phyloP scores from a whole-genome alignment of 2,888 invertebrate species.

The Brachyopa scutellaris region DNA sequence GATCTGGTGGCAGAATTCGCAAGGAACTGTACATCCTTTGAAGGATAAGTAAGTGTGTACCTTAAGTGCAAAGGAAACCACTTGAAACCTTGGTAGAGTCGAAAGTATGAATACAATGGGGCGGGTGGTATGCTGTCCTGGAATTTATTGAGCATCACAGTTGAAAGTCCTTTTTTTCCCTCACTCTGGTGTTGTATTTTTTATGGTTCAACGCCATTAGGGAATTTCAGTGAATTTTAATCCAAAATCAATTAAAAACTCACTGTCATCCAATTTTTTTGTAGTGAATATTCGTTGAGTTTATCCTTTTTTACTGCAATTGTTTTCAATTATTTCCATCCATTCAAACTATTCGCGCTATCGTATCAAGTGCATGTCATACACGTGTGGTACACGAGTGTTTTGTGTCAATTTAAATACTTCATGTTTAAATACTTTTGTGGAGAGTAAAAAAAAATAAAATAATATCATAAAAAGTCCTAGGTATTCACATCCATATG shows the following conservation, averaged over 20 bases:
- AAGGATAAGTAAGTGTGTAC: too few species aligned
- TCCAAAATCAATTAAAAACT: constrained; percentile 36
- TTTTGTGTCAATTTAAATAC: constrained; percentile 26
- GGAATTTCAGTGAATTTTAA: constrained; percentile 14
- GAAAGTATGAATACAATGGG: too few species aligned
- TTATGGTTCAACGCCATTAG: background rate
- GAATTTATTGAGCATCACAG: background rate
- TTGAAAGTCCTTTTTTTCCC: too few species aligned
- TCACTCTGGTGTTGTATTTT: background rate
- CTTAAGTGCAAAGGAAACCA: too few species aligned
- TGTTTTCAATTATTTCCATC: constrained; percentile 1
- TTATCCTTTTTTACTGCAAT: background rate
- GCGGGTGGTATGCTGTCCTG: too few species aligned
- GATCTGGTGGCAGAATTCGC: too few species aligned
- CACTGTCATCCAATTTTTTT: background rate
- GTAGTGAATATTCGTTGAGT: background rate
- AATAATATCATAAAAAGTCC: background rate
- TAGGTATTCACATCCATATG: too few species aligned
- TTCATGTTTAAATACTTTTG: constrained; percentile 2
- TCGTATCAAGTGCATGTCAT: constrained; percentile 24
- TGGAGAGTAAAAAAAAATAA: background rate
- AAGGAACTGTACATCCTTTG: too few species aligned
- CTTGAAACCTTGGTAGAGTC: too few species aligned
- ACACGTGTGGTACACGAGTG: constrained; percentile 2
- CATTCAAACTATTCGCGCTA: constrained; percentile 27